A percentile compares a stretch with the other conserved stretches of the same genome.
phyloP scores from a whole-genome alignment of 2,888 invertebrate genomes.

The Pyrochroa serraticornis region DNA sequence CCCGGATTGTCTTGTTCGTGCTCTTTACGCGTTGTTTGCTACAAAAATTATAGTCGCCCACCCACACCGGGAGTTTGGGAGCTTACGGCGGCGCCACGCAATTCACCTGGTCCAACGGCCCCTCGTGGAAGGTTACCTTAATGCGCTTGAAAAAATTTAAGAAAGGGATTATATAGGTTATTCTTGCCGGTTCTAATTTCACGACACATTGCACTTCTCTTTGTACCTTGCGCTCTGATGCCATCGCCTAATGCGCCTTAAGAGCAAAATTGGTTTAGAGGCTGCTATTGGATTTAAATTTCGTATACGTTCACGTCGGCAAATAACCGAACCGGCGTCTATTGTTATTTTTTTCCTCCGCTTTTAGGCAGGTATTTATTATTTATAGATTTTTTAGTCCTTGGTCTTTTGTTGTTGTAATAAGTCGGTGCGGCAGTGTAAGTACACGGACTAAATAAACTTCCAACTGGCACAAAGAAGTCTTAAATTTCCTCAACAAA shows the following conservation, averaged over 20 bases:
- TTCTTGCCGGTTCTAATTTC: constrained; percentile 50
- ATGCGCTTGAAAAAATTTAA: constrained; percentile 43
- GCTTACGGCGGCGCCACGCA: background rate
- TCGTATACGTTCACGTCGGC: background rate
- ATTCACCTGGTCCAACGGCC: constrained; percentile 16
- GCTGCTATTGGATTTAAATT: constrained; percentile 13
- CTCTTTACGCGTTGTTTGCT: constrained; percentile 36
- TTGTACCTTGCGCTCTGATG: constrained; percentile 28
- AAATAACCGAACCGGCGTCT: background rate
- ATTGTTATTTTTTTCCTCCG: background rate
- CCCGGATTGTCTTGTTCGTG: constrained; percentile 34
- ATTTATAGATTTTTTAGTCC: background rate
- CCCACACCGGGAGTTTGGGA: background rate
- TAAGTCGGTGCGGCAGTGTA: constrained; percentile 3
- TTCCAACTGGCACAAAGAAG: constrained; percentile 41
- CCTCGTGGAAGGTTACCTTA: constrained; percentile 38
- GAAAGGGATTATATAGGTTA: constrained; percentile 48
- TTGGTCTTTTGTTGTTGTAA: background rate
- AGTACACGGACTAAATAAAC: constrained; percentile 39
- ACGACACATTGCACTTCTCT: constrained; percentile 45
- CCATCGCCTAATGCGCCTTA: constrained; percentile 31
- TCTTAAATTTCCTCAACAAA: constrained; percentile 45
- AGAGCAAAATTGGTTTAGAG: constrained; percentile 32
- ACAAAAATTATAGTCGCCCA: constrained; percentile 32
- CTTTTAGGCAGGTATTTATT: background rate